Percentiles rank a stretch among this genome's conserved stretches.
These are phyloP conservation scores for Gallinago jamesoni DNA, from an alignment of 2,113 vertebrate genomes.

Conservation along the genomic window DNA sequence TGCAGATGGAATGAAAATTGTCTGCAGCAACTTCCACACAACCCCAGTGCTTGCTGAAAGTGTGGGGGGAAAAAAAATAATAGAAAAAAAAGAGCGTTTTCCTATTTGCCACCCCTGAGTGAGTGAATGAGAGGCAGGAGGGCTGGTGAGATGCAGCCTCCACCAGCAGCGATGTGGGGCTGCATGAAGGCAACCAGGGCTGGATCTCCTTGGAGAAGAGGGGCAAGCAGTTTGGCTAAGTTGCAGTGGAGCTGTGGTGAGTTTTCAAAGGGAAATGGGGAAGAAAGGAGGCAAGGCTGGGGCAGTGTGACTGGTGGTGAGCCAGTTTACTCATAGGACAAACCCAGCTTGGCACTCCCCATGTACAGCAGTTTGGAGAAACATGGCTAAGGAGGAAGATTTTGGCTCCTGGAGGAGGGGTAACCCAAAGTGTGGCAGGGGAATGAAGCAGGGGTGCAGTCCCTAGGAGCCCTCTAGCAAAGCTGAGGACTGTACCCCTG, in stretches of 20 bases:
- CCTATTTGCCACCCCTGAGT: accelerated
- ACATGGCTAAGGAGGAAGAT: neutral
- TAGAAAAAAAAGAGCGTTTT: neutral
- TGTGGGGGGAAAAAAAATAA: neutral
- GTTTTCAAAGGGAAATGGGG: neutral
- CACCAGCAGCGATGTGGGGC: neutral
- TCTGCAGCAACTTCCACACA: neutral
- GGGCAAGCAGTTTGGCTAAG: neutral
- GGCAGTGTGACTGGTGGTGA: neutral
- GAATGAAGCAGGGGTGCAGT: neutral
- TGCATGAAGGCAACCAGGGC: neutral
- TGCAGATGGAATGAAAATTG: neutral
- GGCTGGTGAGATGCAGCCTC: neutral
- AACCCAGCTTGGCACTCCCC: accelerated
- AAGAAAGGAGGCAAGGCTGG: neutral
- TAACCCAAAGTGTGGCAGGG: neutral
- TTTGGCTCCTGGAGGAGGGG: neutral
- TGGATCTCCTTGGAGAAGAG: neutral
- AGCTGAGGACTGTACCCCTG: too few relatives aligned
- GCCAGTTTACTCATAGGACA: neutral
- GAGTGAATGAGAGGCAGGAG: neutral
- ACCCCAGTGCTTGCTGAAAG: neutral
- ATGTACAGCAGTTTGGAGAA: neutral
- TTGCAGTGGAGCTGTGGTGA: neutral
- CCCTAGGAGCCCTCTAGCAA: neutral